Evolutionary conservation across 2,113 vertebrate genomes (phyloP), one percentile per base, ranked within the genome.

Genomic region (Ochotona princeps): DNA sequence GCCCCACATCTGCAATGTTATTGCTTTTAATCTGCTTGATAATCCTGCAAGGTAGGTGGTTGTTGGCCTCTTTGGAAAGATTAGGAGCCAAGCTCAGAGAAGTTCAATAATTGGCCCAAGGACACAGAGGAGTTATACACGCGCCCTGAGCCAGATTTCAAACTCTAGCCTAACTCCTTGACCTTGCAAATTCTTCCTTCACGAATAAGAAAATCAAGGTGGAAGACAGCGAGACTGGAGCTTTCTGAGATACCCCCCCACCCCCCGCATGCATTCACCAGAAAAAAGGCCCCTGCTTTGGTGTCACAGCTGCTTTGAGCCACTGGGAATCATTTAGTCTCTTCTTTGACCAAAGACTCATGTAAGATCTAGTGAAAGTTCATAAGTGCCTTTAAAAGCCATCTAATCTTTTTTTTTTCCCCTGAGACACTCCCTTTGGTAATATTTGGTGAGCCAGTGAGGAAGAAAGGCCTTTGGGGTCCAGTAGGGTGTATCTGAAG

Each of bases 61-160:
- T 44, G 51, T 93, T 94, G 72, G 25, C n/a, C 26, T 92, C 72
- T 76, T 94, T 76, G 93, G 54, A 87, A 91, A 95, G 73, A 67
- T 79, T 90, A 90, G 81, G 67, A 84, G 26, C 89, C 35, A 32
- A 57, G 1, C n/a, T 85, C 81, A 80, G 20, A 96, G 87, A 89
- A 32, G 60, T 60, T 74, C 67, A 92, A 54, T 73, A 80, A 78
- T 82, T 93, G 90, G 26, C 67, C 63, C 28, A 90, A 85, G 84
- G 57, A 89, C 66, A n/a, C 44, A 54, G 69, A 93, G 72, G 23
- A 44, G 38, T 44, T 44, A 44, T 44, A 44, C 72, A 91, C 44
- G 51, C 7, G 32, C 32, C 75, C 35, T 83, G 74, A 65, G 35
- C 32, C 63, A 83, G 63, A 15, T 76, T 95, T 96, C 86, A 95